A percentile compares a stretch with the other conserved stretches of the same genome.
These are phyloP conservation scores for Tyria jacobaeae DNA, from an alignment of 2,888 invertebrate species.

Conservation along the genomic window DNA sequence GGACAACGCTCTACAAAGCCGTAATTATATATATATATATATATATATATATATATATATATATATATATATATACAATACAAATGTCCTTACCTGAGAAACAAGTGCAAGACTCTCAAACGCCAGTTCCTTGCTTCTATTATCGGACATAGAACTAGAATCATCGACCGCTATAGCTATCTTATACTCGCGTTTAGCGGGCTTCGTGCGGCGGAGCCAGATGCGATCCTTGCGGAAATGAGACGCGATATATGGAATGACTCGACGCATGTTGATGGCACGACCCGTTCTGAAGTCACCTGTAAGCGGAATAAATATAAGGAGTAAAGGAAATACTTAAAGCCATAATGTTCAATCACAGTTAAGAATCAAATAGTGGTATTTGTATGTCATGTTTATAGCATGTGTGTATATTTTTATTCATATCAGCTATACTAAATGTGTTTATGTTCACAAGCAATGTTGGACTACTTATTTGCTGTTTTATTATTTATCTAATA, in stretches of 20 bases:
- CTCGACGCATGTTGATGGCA: conserved; percentile 98
- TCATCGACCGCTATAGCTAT: conserved; percentile 98
- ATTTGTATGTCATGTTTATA: too few relatives aligned
- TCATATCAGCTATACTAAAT: too few relatives aligned
- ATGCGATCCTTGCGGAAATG: conserved; percentile 99
- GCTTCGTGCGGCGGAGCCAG: conserved; percentile 98
- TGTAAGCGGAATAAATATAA: conserved; percentile 54
- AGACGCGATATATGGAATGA: conserved; percentile 99
- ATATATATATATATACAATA: not conserved
- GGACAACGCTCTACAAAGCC: too few relatives aligned
- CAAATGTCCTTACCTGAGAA: conserved; percentile 82
- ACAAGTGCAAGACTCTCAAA: conserved; percentile 98
- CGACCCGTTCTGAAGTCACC: conserved; percentile 99
- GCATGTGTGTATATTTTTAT: too few relatives aligned
- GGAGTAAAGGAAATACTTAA: not conserved
- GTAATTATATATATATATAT: not conserved
- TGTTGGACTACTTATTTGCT: too few relatives aligned
- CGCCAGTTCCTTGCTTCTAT: conserved; percentile 95
- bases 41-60: not conserved
- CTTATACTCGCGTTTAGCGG: conserved; percentile 98
- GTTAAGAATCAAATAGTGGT: too few relatives aligned
- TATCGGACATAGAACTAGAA: conserved; percentile 96
- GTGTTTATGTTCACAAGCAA: too few relatives aligned
- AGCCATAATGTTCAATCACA: too few relatives aligned
- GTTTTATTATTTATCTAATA: too few relatives aligned